phyloP scores from a whole-genome alignment of 1,140 invertebrate species.

The Pogonomyrmex barbatus region DNA sequence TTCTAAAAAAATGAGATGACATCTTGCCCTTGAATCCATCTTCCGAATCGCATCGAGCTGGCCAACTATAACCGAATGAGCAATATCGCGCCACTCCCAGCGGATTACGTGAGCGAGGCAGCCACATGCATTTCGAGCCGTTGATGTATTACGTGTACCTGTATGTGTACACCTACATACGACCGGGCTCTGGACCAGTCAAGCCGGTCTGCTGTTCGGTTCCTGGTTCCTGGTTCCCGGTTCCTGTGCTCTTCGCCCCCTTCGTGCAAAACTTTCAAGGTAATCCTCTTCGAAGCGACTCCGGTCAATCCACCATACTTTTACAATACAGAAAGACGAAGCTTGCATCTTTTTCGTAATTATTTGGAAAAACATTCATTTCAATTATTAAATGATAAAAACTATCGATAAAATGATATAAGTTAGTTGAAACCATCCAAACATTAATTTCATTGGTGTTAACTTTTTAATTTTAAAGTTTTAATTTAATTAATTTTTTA shows the following conservation, averaged over 20 bases:
- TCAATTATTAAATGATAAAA: not conserved
- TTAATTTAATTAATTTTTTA: not conserved
- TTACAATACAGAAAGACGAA: conserved; percentile 46
- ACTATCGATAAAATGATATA: not conserved
- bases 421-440: not conserved
- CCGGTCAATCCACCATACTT: conserved; percentile 59
- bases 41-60: conserved; percentile 15
- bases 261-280: conserved; percentile 74
- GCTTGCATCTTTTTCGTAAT: conserved; percentile 15
- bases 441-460: not conserved
- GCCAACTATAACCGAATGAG: conserved; percentile 54
- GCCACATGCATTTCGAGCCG: conserved; percentile 62
- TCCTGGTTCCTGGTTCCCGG: conserved; percentile 77
- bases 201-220: conserved; percentile 73
- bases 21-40: conserved; percentile 10
- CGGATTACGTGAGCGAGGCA: conserved; percentile 70
- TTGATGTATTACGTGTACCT: conserved; percentile 73
- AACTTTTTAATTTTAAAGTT: too few species aligned
- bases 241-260: conserved; percentile 65
- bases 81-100: conserved; percentile 72
- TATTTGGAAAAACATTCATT: not conserved
- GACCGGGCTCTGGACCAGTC: conserved; percentile 68
- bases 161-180: conserved; percentile 66
- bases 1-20: not conserved
- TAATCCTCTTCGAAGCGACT: conserved; percentile 70